Conservation (phyloP, 2,888 invertebrate species). For the Mamestra brassicae region DNA sequence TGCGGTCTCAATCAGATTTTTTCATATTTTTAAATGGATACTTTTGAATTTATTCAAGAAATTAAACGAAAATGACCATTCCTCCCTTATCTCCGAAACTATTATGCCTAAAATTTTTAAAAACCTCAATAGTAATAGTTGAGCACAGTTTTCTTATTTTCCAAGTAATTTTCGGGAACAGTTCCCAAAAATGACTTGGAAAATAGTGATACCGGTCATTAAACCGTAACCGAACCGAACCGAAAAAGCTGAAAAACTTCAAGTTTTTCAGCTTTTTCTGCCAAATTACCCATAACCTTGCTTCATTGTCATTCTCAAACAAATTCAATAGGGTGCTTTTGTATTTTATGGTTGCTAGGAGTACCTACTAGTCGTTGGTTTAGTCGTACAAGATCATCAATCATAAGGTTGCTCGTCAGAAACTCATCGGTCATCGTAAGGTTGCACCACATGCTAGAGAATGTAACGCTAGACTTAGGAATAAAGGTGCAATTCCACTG, state of each 20-base stretch:
- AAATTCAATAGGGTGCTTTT: conserved; percentile 11
- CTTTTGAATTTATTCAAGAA: no score
- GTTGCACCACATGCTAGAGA: conserved; percentile 3
- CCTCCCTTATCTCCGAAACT: no score
- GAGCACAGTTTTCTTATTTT: no score
- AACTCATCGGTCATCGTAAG: conserved; percentile 32
- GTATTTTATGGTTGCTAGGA: neutral
- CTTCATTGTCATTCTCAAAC: conserved; percentile 2
- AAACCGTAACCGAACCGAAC: no score
- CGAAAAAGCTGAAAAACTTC: no score
- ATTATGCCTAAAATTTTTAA: no score
- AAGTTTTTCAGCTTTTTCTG: neutral
- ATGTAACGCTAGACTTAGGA: conserved; percentile 6
- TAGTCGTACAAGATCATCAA: conserved; percentile 35
- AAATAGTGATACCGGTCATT: neutral
- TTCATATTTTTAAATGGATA: no score
- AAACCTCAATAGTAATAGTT: no score
- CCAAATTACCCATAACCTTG: neutral
- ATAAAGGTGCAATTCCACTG: neutral
- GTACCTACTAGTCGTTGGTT: neutral
- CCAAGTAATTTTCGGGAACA: neutral
- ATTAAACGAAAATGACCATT: no score
- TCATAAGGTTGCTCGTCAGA: conserved; percentile 36
- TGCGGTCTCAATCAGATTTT: no score
- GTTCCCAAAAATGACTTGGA: no score